Evolutionary conservation across 1,140 invertebrate genomes (phyloP).

Genomic region (Wasmannia auropunctata): DNA sequence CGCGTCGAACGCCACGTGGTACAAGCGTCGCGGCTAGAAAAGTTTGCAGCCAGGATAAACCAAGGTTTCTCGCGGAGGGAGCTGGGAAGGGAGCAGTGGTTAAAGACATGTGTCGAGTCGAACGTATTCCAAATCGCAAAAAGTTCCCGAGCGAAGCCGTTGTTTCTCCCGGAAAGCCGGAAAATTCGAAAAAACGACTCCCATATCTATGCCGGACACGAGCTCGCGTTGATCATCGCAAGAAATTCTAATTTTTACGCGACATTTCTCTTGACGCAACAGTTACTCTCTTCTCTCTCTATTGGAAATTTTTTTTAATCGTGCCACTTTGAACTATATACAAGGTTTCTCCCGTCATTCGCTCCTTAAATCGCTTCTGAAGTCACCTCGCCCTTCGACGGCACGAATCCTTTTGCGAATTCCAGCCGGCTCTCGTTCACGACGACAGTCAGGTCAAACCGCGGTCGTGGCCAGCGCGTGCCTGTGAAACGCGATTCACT

Average conservation of each 20-base stretch:
- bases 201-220: neutral
- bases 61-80: neutral
- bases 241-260: neutral
- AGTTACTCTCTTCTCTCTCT: neutral
- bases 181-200: neutral
- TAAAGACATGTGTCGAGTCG: constrained; percentile 43
- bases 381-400: neutral
- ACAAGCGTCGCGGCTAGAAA: constrained; percentile 21
- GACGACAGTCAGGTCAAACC: constrained; percentile 32
- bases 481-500: constrained; percentile 20
- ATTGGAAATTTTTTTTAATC: neutral
- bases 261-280: neutral
- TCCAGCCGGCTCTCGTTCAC: neutral
- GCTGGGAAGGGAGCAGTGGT: neutral
- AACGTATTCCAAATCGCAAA: neutral
- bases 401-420: neutral
- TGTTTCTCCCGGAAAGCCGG: neutral
- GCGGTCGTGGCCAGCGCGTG: constrained; percentile 11
- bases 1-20: neutral
- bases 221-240: neutral
- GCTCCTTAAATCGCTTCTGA: neutral
- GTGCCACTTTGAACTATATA: neutral
- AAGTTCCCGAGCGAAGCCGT: neutral
- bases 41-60: constrained; percentile 38
- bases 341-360: neutral